phyloP scores from a whole-genome alignment of 2,888 invertebrate genomes.

The Stenoptilia bipunctidactyla region DNA sequence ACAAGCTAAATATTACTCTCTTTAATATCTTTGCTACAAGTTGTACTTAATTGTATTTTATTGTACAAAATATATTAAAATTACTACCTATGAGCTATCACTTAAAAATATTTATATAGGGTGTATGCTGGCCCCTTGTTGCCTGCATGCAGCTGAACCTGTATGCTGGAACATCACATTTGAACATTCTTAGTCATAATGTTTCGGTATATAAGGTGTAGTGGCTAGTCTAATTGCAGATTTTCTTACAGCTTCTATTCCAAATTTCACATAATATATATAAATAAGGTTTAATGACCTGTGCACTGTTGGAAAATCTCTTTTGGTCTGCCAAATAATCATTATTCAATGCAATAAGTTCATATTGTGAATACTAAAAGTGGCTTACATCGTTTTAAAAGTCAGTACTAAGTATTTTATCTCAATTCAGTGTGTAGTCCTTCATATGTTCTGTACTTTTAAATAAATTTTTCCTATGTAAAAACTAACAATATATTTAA shows the following conservation, averaged over 20 bases:
- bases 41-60: conserved; percentile 78
- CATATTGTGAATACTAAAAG: conserved; percentile 69
- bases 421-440: conserved; percentile 71
- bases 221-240: conserved; percentile 70
- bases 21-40: conserved; percentile 77
- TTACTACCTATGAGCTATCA: conserved; percentile 68
- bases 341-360: conserved; percentile 66
- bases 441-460: conserved; percentile 71
- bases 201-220: conserved; percentile 68
- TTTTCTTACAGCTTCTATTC: conserved; percentile 72
- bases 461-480: conserved; percentile 66
- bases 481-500: conserved; percentile 72
- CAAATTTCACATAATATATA: conserved; percentile 63
- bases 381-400: conserved; percentile 69
- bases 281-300: conserved; percentile 60
- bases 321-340: conserved; percentile 69
- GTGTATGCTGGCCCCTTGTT: conserved; percentile 64
- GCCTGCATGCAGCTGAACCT: conserved; percentile 68
- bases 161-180: conserved; percentile 68
- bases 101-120: conserved; percentile 65
- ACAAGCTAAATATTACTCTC: conserved; percentile 70
- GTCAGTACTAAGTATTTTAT: conserved; percentile 67
- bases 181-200: conserved; percentile 61
- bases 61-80: conserved; percentile 79
- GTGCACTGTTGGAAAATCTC: conserved; percentile 72